These are phyloP conservation scores for Halcyon badia DNA, from an alignment of 2,797 vertebrate species.

Conservation along the genomic window DNA sequence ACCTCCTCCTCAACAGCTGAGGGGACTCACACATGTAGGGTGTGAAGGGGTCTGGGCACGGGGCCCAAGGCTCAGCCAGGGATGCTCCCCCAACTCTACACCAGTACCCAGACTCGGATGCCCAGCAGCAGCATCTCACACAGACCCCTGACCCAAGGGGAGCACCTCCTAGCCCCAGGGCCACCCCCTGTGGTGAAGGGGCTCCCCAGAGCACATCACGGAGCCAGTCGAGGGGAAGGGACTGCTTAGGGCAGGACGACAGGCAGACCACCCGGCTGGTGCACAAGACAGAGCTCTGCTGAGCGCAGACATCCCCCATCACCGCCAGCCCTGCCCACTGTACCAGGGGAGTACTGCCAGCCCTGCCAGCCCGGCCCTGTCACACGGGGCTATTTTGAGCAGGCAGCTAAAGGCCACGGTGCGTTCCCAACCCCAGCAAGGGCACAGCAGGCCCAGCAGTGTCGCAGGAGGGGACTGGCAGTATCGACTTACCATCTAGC, in stretches of 20 bases:
- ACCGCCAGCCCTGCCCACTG: background rate
- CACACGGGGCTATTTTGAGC: slow-evolving; percentile 36
- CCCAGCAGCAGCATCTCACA: background rate
- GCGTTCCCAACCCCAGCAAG: background rate
- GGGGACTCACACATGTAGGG: fast-evolving
- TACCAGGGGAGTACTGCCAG: background rate
- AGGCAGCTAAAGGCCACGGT: slow-evolving; percentile 38
- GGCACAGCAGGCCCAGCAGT: background rate
- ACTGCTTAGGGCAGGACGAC: background rate
- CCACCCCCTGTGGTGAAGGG: background rate
- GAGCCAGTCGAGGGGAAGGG: background rate
- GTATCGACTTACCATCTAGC: slow-evolving; percentile 91
- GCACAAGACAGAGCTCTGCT: background rate
- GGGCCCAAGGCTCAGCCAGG: background rate
- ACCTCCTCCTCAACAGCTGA: background rate
- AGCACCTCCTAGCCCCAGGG: background rate
- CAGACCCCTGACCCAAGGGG: background rate
- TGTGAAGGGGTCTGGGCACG: fast-evolving
- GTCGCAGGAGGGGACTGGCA: background rate
- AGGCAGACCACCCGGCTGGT: background rate
- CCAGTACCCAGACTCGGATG: background rate
- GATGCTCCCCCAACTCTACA: background rate
- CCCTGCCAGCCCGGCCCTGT: background rate
- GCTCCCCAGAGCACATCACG: background rate
- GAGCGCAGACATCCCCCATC: background rate